Evolutionary conservation across 1,140 invertebrate species (phyloP).

Genomic region (Orchestia grillus): DNA sequence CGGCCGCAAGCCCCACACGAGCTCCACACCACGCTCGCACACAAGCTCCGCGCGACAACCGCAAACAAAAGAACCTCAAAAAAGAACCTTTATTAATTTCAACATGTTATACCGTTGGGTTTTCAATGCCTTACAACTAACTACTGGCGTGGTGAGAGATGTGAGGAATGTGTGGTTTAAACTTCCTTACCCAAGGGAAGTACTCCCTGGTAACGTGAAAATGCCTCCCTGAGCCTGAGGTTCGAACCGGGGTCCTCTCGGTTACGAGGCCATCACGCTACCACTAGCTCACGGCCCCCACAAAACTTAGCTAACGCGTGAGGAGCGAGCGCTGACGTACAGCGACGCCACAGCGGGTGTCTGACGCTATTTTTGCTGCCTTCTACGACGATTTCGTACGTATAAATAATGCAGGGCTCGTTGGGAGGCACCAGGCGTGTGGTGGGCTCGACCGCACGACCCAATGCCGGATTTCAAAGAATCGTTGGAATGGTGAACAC

Average conservation of each 20-base stretch:
- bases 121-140: no score
- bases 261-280: no score
- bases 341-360: not conserved
- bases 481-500: not conserved
- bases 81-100: no score
- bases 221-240: no score
- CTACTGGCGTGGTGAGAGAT: no score
- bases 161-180: no score
- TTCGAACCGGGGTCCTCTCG: no score
- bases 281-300: not conserved
- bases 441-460: not conserved
- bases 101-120: no score
- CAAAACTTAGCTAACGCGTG: not conserved
- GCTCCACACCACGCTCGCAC: not conserved
- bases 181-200: no score
- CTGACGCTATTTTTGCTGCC: not conserved
- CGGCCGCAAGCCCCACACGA: no score
- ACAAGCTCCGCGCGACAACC: not conserved
- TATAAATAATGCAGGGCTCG: not conserved
- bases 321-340: not conserved
- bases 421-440: not conserved
- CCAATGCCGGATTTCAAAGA: not conserved
- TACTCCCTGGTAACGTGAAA: no score
- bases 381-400: not conserved
- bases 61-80: no score